phyloP scores from a whole-genome alignment of 35 echinoderm and acorn worm genomes.

The Apostichopus japonicus region DNA sequence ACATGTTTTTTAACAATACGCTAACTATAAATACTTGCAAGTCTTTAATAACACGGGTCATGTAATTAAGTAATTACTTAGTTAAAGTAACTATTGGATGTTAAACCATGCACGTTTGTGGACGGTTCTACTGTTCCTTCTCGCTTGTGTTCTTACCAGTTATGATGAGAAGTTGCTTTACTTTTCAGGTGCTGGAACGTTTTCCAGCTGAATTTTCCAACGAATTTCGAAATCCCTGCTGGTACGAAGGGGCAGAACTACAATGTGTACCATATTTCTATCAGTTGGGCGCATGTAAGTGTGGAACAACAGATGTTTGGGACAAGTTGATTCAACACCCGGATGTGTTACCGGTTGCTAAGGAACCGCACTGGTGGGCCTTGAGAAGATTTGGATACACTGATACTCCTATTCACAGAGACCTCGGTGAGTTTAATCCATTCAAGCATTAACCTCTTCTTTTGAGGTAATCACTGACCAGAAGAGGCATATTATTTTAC shows the following conservation, averaged over 20 bases:
- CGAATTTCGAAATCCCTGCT: conserved; percentile 62
- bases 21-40: too few relatives aligned
- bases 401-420: background rate
- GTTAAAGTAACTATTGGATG: too few relatives aligned
- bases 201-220: conserved; percentile 52
- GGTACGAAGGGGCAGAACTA: conserved; percentile 8
- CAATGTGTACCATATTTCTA: conserved; percentile 74
- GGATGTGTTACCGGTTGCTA: conserved; percentile 42
- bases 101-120: too few relatives aligned
- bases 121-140: too few relatives aligned
- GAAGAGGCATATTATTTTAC: too few relatives aligned
- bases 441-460: too few relatives aligned
- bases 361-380: conserved; percentile 79
- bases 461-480: too few relatives aligned
- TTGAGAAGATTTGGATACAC: conserved; percentile 55
- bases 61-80: too few relatives aligned
- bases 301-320: conserved; percentile 75
- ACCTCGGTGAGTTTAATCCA: conserved; percentile 12
- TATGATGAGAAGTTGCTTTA: too few relatives aligned
- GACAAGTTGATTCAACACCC: conserved; percentile 60
- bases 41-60: too few relatives aligned
- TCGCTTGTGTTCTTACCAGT: too few relatives aligned
- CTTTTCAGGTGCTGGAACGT: conserved; percentile 9
- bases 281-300: conserved; percentile 66
- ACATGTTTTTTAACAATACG: too few relatives aligned